Conservation (phyloP, 1,140 invertebrate genomes). For the Bombus haemorrhoidalis region DNA sequence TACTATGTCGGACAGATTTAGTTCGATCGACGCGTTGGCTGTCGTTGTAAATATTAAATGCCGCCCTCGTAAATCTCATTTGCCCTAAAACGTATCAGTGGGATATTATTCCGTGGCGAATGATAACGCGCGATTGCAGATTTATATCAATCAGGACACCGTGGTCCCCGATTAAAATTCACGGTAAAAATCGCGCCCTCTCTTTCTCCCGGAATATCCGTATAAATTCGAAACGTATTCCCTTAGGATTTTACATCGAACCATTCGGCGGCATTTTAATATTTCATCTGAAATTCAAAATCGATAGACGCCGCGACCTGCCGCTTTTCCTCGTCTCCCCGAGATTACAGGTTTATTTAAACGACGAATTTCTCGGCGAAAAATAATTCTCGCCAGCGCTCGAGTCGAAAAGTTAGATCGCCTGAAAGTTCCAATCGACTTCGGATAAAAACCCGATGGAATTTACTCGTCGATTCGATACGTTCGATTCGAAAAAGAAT, state of each 20-base stretch:
- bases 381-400: neutral
- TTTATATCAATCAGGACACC: slow-evolving; percentile 26
- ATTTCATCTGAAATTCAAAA: slow-evolving; percentile 7
- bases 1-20: slow-evolving; percentile 5
- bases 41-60: slow-evolving; percentile 40
- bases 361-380: neutral
- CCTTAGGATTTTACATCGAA: neutral
- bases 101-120: slow-evolving; percentile 18
- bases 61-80: slow-evolving; percentile 35
- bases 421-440: slow-evolving; percentile 5
- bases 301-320: neutral
- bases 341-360: slow-evolving; percentile 12
- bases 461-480: neutral
- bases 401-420: neutral
- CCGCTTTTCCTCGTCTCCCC: neutral
- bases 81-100: slow-evolving; percentile 25
- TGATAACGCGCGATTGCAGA: neutral
- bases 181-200: neutral
- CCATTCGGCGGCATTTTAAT: neutral
- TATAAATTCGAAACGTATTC: neutral
- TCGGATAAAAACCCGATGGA: neutral
- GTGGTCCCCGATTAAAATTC: slow-evolving; percentile 15
- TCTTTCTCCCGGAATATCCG: neutral
- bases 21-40: slow-evolving; percentile 1
- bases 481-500: neutral